Percentiles rank a stretch among this genome's conserved stretches.
Conservation (phyloP, 1,140 invertebrate species). For the Lineus longissimus region DNA sequence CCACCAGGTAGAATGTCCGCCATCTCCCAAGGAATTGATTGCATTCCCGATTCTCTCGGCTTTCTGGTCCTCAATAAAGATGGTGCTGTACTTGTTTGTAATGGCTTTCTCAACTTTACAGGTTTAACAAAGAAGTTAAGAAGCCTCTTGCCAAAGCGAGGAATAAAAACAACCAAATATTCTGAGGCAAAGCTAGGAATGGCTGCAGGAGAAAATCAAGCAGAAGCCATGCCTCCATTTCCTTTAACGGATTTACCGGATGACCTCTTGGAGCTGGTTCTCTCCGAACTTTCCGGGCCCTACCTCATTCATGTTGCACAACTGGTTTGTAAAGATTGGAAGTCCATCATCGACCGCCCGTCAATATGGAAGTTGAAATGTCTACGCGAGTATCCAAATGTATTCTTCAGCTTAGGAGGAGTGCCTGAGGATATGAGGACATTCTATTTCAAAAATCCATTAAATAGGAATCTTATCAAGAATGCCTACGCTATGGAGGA, state of each 20-base stretch:
- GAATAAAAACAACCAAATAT: no score
- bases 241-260: not conserved
- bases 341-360: not conserved
- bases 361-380: constrained; percentile 2
- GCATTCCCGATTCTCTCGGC: no score
- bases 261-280: constrained; percentile 2
- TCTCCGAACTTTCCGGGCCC: not conserved
- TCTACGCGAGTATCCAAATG: not conserved
- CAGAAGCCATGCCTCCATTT: not conserved
- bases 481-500: not conserved
- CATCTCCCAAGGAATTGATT: no score
- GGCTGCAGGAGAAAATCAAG: no score
- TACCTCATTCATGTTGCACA: not conserved
- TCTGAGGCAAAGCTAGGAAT: no score
- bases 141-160: no score
- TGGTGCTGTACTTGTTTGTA: no score
- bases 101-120: no score
- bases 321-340: not conserved
- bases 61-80: no score
- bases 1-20: no score
- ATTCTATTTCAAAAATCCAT: not conserved
- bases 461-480: not conserved
- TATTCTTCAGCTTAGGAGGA: not conserved
- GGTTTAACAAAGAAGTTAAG: no score
- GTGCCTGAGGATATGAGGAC: not conserved